Evolutionary conservation across 2,113 vertebrate species (phyloP).

Genomic region (Siphamia tubifer): DNA sequence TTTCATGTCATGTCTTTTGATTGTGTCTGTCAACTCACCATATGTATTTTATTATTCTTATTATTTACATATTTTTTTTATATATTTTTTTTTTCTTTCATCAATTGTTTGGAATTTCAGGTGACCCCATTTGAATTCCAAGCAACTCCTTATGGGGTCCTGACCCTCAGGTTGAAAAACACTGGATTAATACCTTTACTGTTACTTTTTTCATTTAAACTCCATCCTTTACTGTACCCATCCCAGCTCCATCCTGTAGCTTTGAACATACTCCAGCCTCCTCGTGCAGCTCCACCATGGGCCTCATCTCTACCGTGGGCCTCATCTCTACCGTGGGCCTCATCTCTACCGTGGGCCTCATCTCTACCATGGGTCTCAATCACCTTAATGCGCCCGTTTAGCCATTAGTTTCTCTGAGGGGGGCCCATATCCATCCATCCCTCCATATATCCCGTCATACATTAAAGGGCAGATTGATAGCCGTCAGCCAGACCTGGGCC

Average conservation of each 20-base stretch:
- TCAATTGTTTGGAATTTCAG: too few relatives aligned
- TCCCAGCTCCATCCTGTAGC: background rate
- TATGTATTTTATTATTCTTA: too few relatives aligned
- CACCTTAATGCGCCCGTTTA: slow-evolving; percentile 87
- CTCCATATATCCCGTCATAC: slow-evolving; percentile 62
- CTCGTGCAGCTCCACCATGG: slow-evolving; percentile 74
- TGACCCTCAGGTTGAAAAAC: too few relatives aligned
- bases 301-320: slow-evolving; percentile 78
- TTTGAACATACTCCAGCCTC: slow-evolving; percentile 74
- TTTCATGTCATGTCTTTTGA: too few relatives aligned
- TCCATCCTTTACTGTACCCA: background rate
- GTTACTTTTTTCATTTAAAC: background rate
- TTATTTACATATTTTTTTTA: too few relatives aligned
- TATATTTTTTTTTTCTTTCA: too few relatives aligned
- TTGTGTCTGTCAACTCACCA: too few relatives aligned
- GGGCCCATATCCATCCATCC: slow-evolving; percentile 51
- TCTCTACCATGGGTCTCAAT: slow-evolving; percentile 80
- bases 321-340: slow-evolving; percentile 78
- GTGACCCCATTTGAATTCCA: too few relatives aligned
- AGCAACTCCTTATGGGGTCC: too few relatives aligned
- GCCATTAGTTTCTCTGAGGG: slow-evolving; percentile 85
- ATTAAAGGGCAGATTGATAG: slow-evolving; percentile 78
- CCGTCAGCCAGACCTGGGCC: slow-evolving; percentile 65
- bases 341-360: slow-evolving; percentile 80
- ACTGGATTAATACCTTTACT: too few relatives aligned